A percentile compares a stretch with the other conserved stretches of the same genome.
Evolutionary conservation across 2,888 invertebrate genomes (phyloP).

Genomic region (Capitulum mitella): DNA sequence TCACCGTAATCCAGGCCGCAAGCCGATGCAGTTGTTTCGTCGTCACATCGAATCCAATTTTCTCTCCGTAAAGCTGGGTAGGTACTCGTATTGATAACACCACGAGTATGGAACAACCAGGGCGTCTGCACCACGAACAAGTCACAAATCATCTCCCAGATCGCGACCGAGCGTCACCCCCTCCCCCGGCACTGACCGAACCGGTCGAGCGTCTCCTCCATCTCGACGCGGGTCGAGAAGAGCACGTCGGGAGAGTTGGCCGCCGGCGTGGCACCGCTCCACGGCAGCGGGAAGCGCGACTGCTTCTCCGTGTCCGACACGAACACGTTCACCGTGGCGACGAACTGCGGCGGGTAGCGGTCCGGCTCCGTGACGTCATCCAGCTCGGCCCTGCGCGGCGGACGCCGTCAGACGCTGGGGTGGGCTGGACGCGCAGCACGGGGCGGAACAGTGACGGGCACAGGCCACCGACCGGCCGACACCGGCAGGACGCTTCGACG

Average conservation of each 20-base stretch:
- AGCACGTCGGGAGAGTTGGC: slow-evolving; percentile 52
- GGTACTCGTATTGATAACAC: no score
- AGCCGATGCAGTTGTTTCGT: no score
- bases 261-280: slow-evolving; percentile 42
- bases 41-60: no score
- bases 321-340: slow-evolving; percentile 55
- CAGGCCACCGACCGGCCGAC: no score
- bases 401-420: background rate
- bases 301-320: slow-evolving; percentile 62
- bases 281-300: slow-evolving; percentile 62
- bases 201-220: slow-evolving; percentile 74
- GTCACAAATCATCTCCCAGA: no score
- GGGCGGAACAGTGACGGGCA: background rate
- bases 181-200: slow-evolving; percentile 56
- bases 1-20: no score
- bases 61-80: no score
- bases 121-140: no score
- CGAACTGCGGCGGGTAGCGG: slow-evolving; percentile 56
- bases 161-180: no score
- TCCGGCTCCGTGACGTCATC: slow-evolving; percentile 68
- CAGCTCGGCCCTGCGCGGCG: slow-evolving; percentile 52
- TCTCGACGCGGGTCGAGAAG: slow-evolving; percentile 69
- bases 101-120: no score
- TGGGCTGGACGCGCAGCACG: no score
- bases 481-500: no score